phyloP scores from a whole-genome alignment of 2,113 vertebrate genomes.

The Corythaixoides concolor region DNA sequence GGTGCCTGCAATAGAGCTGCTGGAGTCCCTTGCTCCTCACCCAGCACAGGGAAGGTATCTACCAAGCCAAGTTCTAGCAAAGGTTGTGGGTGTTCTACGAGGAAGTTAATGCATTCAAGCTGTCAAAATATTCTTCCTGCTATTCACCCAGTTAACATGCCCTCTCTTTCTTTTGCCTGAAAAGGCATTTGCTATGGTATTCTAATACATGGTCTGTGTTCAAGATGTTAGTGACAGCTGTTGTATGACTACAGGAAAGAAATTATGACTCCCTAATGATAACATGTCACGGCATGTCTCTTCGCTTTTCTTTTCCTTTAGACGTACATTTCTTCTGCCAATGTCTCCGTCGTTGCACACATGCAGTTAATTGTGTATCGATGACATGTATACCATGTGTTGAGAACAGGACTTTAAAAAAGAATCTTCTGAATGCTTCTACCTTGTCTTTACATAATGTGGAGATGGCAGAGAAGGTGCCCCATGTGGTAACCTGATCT shows the following conservation, averaged over 20 bases:
- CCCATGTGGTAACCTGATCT: neutral
- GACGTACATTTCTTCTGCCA: constrained; percentile 34
- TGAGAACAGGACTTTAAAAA: neutral
- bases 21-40: neutral
- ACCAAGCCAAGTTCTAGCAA: constrained; percentile 34
- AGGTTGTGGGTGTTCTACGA: constrained; percentile 44
- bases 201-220: constrained; percentile 66
- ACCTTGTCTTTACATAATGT: neutral
- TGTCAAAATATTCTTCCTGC: constrained; percentile 72
- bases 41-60: constrained; percentile 36
- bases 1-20: neutral
- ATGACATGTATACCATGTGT: neutral
- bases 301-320: constrained; percentile 63
- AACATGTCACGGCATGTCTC: constrained; percentile 67
- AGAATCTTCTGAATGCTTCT: neutral
- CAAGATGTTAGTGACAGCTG: constrained; percentile 73
- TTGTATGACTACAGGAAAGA: constrained; percentile 72
- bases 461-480: neutral
- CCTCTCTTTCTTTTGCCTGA: constrained; percentile 65
- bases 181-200: constrained; percentile 69
- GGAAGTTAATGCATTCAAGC: constrained; percentile 45
- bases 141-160: constrained; percentile 40
- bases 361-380: neutral
- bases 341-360: constrained; percentile 27
- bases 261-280: constrained; percentile 80